These are phyloP conservation scores for Melanostigma gelatinosum DNA, from an alignment of 2,113 vertebrate genomes.

Conservation along the genomic window DNA sequence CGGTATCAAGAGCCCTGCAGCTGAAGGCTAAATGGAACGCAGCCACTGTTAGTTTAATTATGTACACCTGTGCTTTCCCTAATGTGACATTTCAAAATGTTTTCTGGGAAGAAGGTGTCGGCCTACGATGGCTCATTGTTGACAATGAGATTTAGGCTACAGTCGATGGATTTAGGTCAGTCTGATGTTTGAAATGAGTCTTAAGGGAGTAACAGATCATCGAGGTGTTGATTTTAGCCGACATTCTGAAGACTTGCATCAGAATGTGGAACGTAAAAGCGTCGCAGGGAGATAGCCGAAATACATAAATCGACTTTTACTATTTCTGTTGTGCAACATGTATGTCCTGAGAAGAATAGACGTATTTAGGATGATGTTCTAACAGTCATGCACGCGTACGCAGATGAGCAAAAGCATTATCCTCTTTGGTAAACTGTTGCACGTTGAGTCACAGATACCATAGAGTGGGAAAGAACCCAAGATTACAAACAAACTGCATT, in stretches of 20 bases:
- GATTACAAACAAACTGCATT: slow-evolving; percentile 12
- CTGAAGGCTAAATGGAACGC: background rate
- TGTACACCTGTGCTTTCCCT: background rate
- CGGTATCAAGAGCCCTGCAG: background rate
- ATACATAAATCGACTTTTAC: background rate
- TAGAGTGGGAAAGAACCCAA: background rate
- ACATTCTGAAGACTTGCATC: background rate
- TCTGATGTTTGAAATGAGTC: background rate
- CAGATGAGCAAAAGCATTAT: slow-evolving; percentile 26
- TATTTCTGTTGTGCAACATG: background rate
- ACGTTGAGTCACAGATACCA: background rate
- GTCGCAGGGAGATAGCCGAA: background rate
- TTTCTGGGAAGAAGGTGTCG: too few species aligned
- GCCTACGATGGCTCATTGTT: background rate
- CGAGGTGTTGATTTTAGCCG: background rate
- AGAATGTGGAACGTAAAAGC: background rate
- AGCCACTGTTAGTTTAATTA: background rate
- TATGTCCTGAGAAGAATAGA: slow-evolving; percentile 9
- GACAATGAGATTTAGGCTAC: background rate
- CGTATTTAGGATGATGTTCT: background rate
- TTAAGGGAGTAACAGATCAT: background rate
- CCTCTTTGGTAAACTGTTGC: slow-evolving; percentile 19
- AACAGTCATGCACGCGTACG: background rate
- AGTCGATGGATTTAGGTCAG: background rate
- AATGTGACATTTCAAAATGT: background rate